Percentiles rank a stretch among this genome's conserved stretches.
These are phyloP conservation scores for Globodera ellingtonae DNA, from an alignment of 1,140 invertebrate genomes.

Conservation along the genomic window DNA sequence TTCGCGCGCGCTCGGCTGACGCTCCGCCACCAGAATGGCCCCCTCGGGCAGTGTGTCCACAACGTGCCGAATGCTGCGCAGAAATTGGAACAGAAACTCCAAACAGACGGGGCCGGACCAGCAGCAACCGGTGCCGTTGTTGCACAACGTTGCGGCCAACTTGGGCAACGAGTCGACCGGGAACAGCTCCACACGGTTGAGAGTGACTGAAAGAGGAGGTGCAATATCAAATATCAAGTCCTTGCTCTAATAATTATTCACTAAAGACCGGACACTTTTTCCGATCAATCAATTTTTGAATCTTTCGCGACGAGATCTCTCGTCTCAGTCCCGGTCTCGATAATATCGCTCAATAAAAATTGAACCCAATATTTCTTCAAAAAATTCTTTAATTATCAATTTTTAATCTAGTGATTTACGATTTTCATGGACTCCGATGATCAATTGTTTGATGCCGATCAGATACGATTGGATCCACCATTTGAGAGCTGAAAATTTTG, in stretches of 20 bases:
- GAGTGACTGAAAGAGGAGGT: background rate
- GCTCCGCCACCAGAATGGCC: constrained; percentile 22
- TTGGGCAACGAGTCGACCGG: constrained; percentile 2
- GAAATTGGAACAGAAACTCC: background rate
- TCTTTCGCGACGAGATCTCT: too few relatives aligned
- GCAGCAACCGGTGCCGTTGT: background rate
- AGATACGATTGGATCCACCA: constrained; percentile 30
- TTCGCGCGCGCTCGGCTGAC: constrained; percentile 5
- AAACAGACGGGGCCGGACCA: background rate
- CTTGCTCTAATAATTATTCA: too few relatives aligned
- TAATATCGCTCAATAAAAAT: too few relatives aligned
- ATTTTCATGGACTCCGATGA: constrained; percentile 16
- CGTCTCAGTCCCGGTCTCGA: too few relatives aligned
- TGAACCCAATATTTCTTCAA: background rate
- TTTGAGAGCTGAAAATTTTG: constrained; percentile 3
- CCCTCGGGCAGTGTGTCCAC: constrained; percentile 7
- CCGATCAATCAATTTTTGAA: too few relatives aligned
- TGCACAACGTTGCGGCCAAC: background rate
- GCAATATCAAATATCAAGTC: too few relatives aligned
- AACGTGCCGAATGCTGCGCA: background rate
- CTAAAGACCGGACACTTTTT: too few relatives aligned
- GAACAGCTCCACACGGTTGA: constrained; percentile 5
- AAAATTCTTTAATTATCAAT: background rate
- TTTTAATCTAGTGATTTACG: background rate
- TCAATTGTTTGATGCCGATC: constrained; percentile 20